Evolutionary conservation across 1,140 invertebrate species (phyloP).

Genomic region (Trachymyrmex septentrionalis): DNA sequence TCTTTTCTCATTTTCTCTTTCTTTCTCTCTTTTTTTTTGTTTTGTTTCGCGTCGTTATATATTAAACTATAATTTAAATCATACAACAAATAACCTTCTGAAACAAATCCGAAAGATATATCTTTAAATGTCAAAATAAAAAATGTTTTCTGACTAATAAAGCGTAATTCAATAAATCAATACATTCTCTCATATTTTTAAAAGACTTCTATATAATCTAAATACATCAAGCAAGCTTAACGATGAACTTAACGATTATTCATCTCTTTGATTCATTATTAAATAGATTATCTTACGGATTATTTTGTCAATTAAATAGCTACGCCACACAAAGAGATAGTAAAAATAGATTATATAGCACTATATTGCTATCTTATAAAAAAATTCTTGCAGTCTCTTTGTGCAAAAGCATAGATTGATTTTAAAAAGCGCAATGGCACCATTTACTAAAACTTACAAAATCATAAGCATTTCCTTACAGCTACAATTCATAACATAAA

Average conservation of each 20-base stretch:
- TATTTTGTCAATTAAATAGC: slow-evolving; percentile 23
- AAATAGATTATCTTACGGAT: background rate
- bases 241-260: slow-evolving; percentile 22
- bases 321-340: background rate
- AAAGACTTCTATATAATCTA: background rate
- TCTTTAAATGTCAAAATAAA: slow-evolving; percentile 1
- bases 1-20: background rate
- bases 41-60: background rate
- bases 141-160: background rate
- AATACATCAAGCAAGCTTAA: slow-evolving; percentile 18
- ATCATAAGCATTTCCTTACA: slow-evolving; percentile 51
- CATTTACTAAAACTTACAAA: slow-evolving; percentile 50
- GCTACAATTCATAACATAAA: slow-evolving; percentile 36
- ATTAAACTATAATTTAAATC: slow-evolving; percentile 38
- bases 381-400: slow-evolving; percentile 36
- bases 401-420: background rate
- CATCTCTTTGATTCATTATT: slow-evolving; percentile 35
- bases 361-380: background rate
- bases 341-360: slow-evolving; percentile 22
- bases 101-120: background rate
- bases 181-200: slow-evolving; percentile 2
- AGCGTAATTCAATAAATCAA: background rate
- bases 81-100: slow-evolving; percentile 11
- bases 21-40: background rate
- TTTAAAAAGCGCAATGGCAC: slow-evolving; percentile 36